Conservation (phyloP, 2,888 invertebrate genomes). For the Brachypalpus laphriformis region DNA sequence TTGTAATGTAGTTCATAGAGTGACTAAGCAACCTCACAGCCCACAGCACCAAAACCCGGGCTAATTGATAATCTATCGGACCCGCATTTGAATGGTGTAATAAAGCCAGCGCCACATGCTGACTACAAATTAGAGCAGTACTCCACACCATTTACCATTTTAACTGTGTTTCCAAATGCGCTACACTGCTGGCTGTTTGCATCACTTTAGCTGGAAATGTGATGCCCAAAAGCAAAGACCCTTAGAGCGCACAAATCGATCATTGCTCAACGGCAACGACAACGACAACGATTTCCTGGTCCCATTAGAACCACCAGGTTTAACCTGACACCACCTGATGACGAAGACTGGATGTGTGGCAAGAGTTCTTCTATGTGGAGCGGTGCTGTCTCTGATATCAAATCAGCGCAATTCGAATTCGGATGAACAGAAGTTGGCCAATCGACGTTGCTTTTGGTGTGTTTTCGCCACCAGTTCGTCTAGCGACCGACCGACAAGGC, state of each 20-base stretch:
- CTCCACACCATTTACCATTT: slow-evolving; percentile 57
- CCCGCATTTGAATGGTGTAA: slow-evolving; percentile 72
- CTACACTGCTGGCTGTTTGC: slow-evolving; percentile 46
- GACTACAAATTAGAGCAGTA: slow-evolving; percentile 70
- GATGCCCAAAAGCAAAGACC: slow-evolving; percentile 70
- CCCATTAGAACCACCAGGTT: slow-evolving; percentile 61
- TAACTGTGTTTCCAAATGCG: slow-evolving; percentile 41
- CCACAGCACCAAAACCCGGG: slow-evolving; percentile 41
- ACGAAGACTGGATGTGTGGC: slow-evolving; percentile 34
- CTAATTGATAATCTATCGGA: slow-evolving; percentile 72
- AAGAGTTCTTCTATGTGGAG: slow-evolving; percentile 42
- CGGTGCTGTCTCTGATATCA: slow-evolving; percentile 33
- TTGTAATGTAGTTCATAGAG: slow-evolving; percentile 44
- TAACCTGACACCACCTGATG: slow-evolving; percentile 64
- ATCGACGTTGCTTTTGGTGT: slow-evolving; percentile 28
- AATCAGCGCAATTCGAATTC: slow-evolving; percentile 65
- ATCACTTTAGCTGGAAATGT: slow-evolving; percentile 55
- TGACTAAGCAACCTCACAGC: slow-evolving; percentile 57
- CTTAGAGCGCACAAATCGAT: slow-evolving; percentile 64
- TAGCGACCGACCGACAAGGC: slow-evolving; percentile 7
- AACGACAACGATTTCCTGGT: slow-evolving; percentile 67
- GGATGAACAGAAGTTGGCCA: slow-evolving; percentile 65
- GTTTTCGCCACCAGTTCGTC: slow-evolving; percentile 48
- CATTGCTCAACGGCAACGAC: slow-evolving; percentile 59
- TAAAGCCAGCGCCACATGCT: slow-evolving; percentile 70